Evolutionary conservation across 2,888 invertebrate species (phyloP).

Genomic region (Napeogenes sylphis): DNA sequence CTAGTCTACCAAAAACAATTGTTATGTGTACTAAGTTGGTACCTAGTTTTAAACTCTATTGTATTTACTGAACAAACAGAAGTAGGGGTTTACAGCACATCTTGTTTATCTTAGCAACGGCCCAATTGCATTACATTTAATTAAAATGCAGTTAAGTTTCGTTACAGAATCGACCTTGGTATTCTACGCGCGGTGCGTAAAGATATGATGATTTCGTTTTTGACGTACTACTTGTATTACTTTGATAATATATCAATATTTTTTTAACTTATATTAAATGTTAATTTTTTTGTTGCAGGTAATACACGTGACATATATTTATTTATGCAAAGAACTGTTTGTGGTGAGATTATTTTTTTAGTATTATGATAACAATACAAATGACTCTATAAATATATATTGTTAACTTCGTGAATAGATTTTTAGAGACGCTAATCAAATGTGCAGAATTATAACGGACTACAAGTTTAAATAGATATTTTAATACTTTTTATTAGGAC

Average conservation of each 20-base stretch:
- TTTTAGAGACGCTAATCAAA: conserved; percentile 6
- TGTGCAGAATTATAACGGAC: conserved; percentile 28
- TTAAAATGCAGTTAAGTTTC: conserved; percentile 55
- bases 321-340: conserved; percentile 44
- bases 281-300: conserved; percentile 63
- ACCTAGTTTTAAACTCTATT: not conserved
- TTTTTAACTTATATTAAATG: conserved; percentile 30
- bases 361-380: not conserved
- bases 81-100: conserved; percentile 1
- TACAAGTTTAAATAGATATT: conserved; percentile 1
- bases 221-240: conserved; percentile 29
- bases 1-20: not conserved
- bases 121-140: conserved; percentile 61
- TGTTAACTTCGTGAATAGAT: too few species aligned
- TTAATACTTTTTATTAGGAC: too few species aligned
- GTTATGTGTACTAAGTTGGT: not conserved
- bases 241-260: conserved; percentile 15
- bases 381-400: too few species aligned
- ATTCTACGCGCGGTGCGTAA: conserved; percentile 41
- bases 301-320: conserved; percentile 34
- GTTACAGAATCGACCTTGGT: conserved; percentile 59
- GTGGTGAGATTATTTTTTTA: conserved; percentile 52
- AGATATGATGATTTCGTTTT: conserved; percentile 45
- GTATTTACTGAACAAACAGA: not conserved
- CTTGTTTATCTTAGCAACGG: conserved; percentile 48